A percentile compares a stretch with the other conserved stretches of the same genome.
Evolutionary conservation across 2,113 vertebrate genomes (phyloP).

Genomic region (Brevimyrus niger): DNA sequence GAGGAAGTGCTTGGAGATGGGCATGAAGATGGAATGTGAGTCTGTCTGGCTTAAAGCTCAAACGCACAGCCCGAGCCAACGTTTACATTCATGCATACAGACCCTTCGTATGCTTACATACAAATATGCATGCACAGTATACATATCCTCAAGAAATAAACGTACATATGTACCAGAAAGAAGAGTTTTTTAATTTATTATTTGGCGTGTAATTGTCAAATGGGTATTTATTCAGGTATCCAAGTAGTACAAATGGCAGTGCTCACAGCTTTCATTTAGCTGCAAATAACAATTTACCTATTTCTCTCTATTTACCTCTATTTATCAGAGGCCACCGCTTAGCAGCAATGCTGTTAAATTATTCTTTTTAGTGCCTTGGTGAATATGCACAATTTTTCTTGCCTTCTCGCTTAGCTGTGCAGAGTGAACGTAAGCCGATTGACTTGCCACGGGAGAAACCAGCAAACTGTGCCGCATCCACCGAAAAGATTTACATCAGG

Average conservation of each 20-base stretch:
- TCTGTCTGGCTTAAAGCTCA: conserved; percentile 26
- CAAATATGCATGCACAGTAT: background rate
- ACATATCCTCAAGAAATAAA: background rate
- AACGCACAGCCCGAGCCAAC: background rate
- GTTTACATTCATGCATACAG: background rate
- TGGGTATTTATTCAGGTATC: background rate
- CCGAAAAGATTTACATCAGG: conserved; percentile 95
- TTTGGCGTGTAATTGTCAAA: background rate
- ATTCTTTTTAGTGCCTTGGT: background rate
- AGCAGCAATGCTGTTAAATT: background rate
- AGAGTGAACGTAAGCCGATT: conserved; percentile 94
- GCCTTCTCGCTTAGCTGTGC: conserved; percentile 72
- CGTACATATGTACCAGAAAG: background rate
- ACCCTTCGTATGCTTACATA: background rate
- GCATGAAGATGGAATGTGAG: conserved; percentile 99
- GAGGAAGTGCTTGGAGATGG: conserved; percentile 94
- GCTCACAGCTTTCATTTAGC: background rate
- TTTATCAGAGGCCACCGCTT: background rate
- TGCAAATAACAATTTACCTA: background rate
- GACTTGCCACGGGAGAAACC: conserved; percentile 91
- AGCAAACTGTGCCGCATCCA: conserved; percentile 92
- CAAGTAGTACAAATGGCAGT: background rate
- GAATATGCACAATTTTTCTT: conserved; percentile 4
- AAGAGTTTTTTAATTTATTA: background rate
- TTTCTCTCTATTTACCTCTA: no score